phyloP scores from a whole-genome alignment of 2,797 vertebrate genomes.

The Rhinogobio ventralis region DNA sequence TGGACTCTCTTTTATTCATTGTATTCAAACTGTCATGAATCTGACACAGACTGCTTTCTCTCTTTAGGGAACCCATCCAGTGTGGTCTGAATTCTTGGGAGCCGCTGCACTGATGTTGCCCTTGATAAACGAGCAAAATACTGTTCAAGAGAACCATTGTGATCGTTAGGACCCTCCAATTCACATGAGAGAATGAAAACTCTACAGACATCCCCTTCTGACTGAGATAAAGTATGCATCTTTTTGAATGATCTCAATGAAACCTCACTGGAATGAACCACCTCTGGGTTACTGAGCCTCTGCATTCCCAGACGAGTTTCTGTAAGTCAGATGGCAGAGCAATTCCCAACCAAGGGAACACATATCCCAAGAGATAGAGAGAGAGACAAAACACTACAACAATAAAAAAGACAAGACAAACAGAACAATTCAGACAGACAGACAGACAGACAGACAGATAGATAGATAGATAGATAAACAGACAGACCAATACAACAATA shows the following conservation, averaged over 20 bases:
- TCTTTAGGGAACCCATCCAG: constrained; percentile 13
- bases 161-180: not conserved
- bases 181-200: constrained; percentile 19
- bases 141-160: constrained; percentile 3
- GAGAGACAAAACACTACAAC: too few relatives aligned
- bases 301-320: not conserved
- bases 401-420: too few relatives aligned
- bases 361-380: not conserved
- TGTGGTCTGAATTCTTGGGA: not conserved
- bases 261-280: not conserved
- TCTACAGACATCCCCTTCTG: not conserved
- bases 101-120: not conserved
- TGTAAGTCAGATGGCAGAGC: not conserved
- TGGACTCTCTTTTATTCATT: not conserved
- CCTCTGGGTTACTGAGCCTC: not conserved
- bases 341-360: not conserved
- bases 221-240: constrained; percentile 2
- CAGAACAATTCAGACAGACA: not conserved
- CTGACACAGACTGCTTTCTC: constrained; percentile 16
- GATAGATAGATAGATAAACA: rapidly evolving
- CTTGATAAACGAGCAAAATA: constrained; percentile 9
- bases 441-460: too few relatives aligned
- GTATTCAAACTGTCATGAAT: constrained; percentile 18
- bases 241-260: constrained; percentile 18
- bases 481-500: too few relatives aligned